These are phyloP conservation scores for Bruchidius siliquastri DNA, from an alignment of 2,888 invertebrate species.

Conservation along the genomic window DNA sequence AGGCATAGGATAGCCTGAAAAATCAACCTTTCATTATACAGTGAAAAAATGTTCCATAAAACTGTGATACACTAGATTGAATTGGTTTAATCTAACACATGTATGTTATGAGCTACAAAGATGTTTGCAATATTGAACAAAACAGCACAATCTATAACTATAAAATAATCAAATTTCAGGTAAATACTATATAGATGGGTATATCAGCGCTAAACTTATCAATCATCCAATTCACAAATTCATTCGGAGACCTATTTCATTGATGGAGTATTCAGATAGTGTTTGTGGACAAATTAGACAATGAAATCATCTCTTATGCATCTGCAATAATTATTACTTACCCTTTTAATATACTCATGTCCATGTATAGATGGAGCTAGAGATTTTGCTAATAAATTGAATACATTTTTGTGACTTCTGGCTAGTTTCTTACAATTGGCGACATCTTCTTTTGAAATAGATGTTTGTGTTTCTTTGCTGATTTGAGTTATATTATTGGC, in stretches of 20 bases:
- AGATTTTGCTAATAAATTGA: slow-evolving; percentile 84
- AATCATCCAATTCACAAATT: too few species aligned
- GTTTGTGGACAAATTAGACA: too few species aligned
- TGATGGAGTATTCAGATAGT: too few species aligned
- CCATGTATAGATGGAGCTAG: slow-evolving; percentile 98
- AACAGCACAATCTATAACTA: too few species aligned
- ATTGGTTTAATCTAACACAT: too few species aligned
- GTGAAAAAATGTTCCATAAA: neutral
- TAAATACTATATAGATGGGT: too few species aligned
- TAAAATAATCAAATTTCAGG: too few species aligned
- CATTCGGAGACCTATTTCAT: too few species aligned
- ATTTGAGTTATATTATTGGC: slow-evolving; percentile 89
- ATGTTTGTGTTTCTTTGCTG: slow-evolving; percentile 77
- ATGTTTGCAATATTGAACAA: too few species aligned
- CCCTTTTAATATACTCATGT: slow-evolving; percentile 88
- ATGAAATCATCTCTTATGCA: too few species aligned
- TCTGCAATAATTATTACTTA: neutral
- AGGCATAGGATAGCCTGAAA: slow-evolving; percentile 80
- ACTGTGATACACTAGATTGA: neutral
- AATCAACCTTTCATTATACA: neutral
- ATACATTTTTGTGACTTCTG: slow-evolving; percentile 71
- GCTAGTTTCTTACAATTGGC: slow-evolving; percentile 80
- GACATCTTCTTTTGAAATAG: slow-evolving; percentile 82
- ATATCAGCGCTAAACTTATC: too few species aligned
- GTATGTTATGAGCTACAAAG: too few species aligned